Base-by-base conservation (phyloP, 2,113 vertebrate species). In the Cromileptes altivelis region DNA sequence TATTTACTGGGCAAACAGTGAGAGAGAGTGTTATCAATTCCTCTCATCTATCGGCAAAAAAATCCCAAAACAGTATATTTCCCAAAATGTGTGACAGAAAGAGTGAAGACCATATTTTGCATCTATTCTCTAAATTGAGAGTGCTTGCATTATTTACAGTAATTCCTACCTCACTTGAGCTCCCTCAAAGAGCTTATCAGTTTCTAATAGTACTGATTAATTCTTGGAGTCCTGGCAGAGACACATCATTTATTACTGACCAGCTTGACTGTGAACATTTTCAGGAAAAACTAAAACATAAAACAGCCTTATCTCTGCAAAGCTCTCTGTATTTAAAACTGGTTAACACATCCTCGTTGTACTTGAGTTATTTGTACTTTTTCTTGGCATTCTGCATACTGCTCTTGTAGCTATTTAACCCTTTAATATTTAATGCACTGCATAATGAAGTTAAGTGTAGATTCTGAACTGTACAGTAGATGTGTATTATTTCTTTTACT, bases 181-280 rank as follows among this genome's bases (percentile, higher is more conserved):
- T 45, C 11, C 8, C 42, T 45, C 42, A 2, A 45, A 45, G 42
- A 45, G 42, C 49, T 50, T 6, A 19, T 50, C 18, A 50, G 49
- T 50, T 55, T 55, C 49, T 27, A 11, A 2, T 27, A 17, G 30
- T 27, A 42, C 25, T 19, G 12, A 52, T 3, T 57, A 53, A 4
- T 19, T 30, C 30, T 18, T 53, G 18, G 23, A 21, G 21, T 42
- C 53, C 19, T 37, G 42, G 62, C n/a, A 50, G 50, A 14, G 47
- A 42, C 30, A 30, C 21, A 25, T 23, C 4, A 57, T 52, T 21
- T 40, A 13, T 5, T 33, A 30, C 18, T 30, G 63, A 55, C 33
- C 67, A 47, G 25, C 6, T 62, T 57, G 42, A 58, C 61, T 78
- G 56, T 63, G 52, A 53, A 52, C 21, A 50, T 47, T 56, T 75